Conservation (phyloP, 2,113 vertebrate genomes). For the Balaeniceps rex region DNA sequence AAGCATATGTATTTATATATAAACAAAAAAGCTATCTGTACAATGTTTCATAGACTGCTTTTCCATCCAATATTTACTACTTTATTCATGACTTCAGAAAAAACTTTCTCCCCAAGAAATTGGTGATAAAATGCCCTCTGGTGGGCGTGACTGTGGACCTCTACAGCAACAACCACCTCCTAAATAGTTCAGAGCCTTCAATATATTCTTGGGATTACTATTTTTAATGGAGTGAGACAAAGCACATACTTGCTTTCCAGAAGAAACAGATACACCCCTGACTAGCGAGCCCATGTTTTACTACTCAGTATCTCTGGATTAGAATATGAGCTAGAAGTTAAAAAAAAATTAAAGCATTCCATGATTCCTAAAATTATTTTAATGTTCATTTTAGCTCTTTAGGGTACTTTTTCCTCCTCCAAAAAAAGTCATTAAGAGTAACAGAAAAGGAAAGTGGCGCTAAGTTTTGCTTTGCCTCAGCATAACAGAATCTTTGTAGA, state of each 20-base stretch:
- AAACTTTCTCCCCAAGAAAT: slow-evolving; percentile 46
- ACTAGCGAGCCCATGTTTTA: background rate
- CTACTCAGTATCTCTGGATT: background rate
- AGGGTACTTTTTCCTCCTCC: background rate
- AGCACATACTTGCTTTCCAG: slow-evolving; percentile 5
- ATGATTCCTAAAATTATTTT: background rate
- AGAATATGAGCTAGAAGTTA: background rate
- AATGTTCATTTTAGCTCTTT: background rate
- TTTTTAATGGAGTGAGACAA: slow-evolving; percentile 50
- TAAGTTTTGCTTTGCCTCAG: background rate
- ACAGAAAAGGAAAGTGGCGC: background rate
- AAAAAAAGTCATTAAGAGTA: background rate
- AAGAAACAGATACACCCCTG: background rate
- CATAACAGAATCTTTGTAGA: background rate
- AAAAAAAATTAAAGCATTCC: background rate
- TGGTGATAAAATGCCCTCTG: slow-evolving; percentile 77
- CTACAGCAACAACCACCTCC: slow-evolving; percentile 11
- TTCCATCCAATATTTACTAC: slow-evolving; percentile 9
- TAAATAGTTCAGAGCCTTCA: background rate
- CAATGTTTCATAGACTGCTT: slow-evolving; percentile 3
- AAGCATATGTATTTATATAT: slow-evolving; percentile 63
- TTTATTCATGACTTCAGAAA: slow-evolving; percentile 6
- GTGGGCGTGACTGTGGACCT: slow-evolving; percentile 69
- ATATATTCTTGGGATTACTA: background rate
- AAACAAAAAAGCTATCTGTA: slow-evolving; percentile 44